These are phyloP conservation scores for Neria commutata DNA, from an alignment of 2,888 invertebrate species.

Conservation along the genomic window DNA sequence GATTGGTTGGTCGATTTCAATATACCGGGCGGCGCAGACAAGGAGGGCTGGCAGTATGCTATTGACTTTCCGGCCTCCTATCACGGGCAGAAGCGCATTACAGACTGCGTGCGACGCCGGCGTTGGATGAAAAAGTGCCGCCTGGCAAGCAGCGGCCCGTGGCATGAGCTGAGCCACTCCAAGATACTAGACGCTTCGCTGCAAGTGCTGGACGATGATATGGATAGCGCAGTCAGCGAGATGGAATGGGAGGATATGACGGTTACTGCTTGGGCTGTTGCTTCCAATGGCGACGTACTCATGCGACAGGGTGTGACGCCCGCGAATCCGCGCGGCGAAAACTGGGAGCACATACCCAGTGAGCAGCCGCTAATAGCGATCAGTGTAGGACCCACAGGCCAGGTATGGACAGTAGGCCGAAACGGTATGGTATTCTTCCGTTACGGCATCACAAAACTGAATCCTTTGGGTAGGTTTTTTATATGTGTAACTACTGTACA, in stretches of 20 bases:
- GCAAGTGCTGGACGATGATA: conserved; percentile 67
- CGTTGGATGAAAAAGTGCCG: conserved; percentile 86
- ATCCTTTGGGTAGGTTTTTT: conserved; percentile 66
- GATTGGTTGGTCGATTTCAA: conserved; percentile 94
- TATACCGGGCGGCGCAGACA: conserved; percentile 86
- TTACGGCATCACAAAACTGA: conserved; percentile 73
- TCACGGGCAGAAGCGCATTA: conserved; percentile 83
- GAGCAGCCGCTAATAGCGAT: conserved; percentile 81
- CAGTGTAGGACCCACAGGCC: conserved; percentile 69
- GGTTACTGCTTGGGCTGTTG: conserved; percentile 82
- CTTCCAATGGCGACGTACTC: conserved; percentile 84
- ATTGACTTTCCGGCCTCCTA: conserved; percentile 89
- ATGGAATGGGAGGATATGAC: conserved; percentile 58
- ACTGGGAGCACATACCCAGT: conserved; percentile 65
- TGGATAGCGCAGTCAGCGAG: conserved; percentile 34
- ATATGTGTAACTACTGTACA: not conserved
- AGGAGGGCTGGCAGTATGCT: conserved; percentile 95
- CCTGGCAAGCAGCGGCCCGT: conserved; percentile 83
- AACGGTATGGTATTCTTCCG: conserved; percentile 85
- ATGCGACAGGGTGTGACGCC: conserved; percentile 78
- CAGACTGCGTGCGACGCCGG: conserved; percentile 85
- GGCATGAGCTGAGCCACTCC: conserved; percentile 86
- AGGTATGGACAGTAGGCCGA: conserved; percentile 85
- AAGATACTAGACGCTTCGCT: conserved; percentile 81
- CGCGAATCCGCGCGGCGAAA: conserved; percentile 73